phyloP scores from a whole-genome alignment of 2,888 invertebrate species.

The Resseliella maxima region DNA sequence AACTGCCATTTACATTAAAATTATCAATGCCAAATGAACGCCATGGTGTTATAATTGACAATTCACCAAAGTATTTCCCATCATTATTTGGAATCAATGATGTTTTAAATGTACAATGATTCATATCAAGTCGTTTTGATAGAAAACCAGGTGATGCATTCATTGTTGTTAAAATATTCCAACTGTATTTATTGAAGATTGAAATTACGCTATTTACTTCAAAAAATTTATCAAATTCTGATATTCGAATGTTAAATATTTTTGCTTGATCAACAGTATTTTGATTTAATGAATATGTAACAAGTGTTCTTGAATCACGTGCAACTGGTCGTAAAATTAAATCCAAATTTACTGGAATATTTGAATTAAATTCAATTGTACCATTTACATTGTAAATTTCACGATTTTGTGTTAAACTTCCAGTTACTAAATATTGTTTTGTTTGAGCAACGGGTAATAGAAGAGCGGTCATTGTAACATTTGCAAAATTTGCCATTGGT shows the following conservation, averaged over 20 bases:
- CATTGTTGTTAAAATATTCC: constrained; percentile 66
- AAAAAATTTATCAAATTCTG: constrained; percentile 67
- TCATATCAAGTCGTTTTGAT: constrained; percentile 61
- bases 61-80: constrained; percentile 61
- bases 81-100: constrained; percentile 61
- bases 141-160: constrained; percentile 63
- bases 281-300: constrained; percentile 64
- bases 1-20: constrained; percentile 63
- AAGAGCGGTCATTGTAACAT: constrained; percentile 66
- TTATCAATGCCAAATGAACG: constrained; percentile 65
- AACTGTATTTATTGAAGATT: constrained; percentile 65
- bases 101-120: constrained; percentile 64
- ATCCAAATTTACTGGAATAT: constrained; percentile 66
- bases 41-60: constrained; percentile 66
- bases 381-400: constrained; percentile 67
- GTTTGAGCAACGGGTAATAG: constrained; percentile 59
- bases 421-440: constrained; percentile 65
- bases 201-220: constrained; percentile 67
- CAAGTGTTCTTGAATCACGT: constrained; percentile 66
- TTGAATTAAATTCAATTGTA: constrained; percentile 65
- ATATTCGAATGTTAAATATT: neutral
- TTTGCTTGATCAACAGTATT: constrained; percentile 58
- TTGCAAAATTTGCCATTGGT: constrained; percentile 63
- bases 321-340: constrained; percentile 67
- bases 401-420: constrained; percentile 67